Evolutionary conservation across 2,797 vertebrate genomes (phyloP), one percentile per base, ranked within the genome.

Genomic region (Glyptemys insculpta): DNA sequence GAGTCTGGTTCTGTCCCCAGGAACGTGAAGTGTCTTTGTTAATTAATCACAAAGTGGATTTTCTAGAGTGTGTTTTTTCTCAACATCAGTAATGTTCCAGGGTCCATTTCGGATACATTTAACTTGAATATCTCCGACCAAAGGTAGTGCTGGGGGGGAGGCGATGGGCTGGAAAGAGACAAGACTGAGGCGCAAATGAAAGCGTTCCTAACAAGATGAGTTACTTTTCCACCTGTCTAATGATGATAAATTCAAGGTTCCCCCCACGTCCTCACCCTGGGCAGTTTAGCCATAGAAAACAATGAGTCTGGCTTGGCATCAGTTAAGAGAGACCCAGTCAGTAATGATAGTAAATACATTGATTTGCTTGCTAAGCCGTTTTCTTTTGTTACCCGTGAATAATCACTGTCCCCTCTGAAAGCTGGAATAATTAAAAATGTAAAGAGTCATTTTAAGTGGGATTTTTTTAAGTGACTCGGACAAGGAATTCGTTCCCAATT

Each of bases 391-490:
- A 80, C 16, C n/a, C 19, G 57, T 92, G 94, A 97, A 97, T 93
- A 96, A 97, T 95, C 92, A 88, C 92, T 68, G 44, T 37, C 91
- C 89, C 72, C 92, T 88, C 86, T 81, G 86, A 88, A 96, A 96
- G 96, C 92, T 85, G 82, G 92, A 94, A 91, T 83, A 95, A 96
- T 92, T 96, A 97, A 83, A 23, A 83, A 16, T 62, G 5, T 19
- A 86, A 89, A 82, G 29, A 25, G 57, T n/a, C 3, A 29, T 34
- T 83, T 41, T 37, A 57, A 16, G 65, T 53, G 31, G 18, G n/a
- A 25, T 41, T 72, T 27, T 49, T 78, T 78, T 12, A 76, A 25
- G 62, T 8, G 44, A 16, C 18, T 10, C 12, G 19, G 25, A 34
- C 25, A 34, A 81, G 37, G 25, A 5, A 37, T 81, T 23, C 37